Conservation (phyloP, 92 coral and sea anemone species). For the Palythoa heliodiscus region DNA sequence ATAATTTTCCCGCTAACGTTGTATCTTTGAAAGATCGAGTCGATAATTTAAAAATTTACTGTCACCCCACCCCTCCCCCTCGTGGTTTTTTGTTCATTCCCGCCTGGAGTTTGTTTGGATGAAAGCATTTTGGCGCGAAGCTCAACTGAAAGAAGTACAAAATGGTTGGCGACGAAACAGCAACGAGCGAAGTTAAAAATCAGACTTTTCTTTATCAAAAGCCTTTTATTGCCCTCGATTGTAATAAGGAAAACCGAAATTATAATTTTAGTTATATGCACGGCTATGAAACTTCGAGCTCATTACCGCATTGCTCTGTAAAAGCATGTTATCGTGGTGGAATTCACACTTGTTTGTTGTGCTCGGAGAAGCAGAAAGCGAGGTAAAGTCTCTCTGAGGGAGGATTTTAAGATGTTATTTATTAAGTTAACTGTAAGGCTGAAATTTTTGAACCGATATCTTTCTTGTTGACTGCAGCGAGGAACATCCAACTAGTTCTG, state of each 20-base stretch:
- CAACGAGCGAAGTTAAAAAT: background rate
- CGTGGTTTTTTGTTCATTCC: background rate
- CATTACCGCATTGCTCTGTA: background rate
- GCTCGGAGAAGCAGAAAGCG: conserved; percentile 16
- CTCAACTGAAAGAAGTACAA: background rate
- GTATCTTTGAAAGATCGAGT: too few relatives aligned
- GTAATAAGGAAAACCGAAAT: conserved; percentile 24
- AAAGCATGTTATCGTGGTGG: background rate
- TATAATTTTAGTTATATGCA: background rate
- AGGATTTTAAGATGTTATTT: background rate
- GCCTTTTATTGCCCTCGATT: background rate
- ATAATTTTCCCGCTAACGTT: too few relatives aligned
- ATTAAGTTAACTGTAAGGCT: background rate
- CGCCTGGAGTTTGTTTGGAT: conserved; percentile 19
- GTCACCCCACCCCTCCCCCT: background rate
- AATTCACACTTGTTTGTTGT: background rate
- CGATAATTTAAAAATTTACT: too few relatives aligned
- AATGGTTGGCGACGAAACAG: conserved; percentile 15
- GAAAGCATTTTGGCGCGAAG: conserved; percentile 35
- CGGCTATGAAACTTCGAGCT: background rate
- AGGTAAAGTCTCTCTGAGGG: background rate
- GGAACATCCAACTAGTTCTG: background rate
- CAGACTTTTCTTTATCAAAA: background rate
- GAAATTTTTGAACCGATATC: background rate
- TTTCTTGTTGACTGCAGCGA: conserved; percentile 20